Percentiles rank a stretch among this genome's conserved stretches.
These are phyloP conservation scores for Pongo abelii DNA, from an alignment of 2,113 vertebrate species.

Conservation along the genomic window DNA sequence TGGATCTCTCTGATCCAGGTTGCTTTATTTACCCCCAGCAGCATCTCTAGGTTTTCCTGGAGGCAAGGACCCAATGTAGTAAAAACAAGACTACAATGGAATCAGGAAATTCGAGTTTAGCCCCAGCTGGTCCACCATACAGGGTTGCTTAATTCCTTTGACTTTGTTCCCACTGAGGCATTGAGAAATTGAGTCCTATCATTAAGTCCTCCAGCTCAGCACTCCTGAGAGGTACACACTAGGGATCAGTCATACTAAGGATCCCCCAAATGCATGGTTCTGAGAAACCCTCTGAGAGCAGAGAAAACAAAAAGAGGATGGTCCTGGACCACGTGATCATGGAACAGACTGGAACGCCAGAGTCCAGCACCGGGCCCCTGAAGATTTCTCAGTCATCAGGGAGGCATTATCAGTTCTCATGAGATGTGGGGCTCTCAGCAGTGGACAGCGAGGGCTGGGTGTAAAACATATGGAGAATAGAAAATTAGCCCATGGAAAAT, in stretches of 20 bases:
- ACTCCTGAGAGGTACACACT: neutral
- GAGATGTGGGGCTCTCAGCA: rapidly evolving
- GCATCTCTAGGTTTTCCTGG: too few relatives aligned
- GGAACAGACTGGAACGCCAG: neutral
- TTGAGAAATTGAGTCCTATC: neutral
- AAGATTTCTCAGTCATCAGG: neutral
- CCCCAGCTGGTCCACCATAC: rapidly evolving
- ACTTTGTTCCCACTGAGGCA: rapidly evolving
- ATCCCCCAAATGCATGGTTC: neutral
- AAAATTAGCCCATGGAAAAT: neutral
- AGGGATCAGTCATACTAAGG: neutral
- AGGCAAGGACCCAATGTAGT: rapidly evolving
- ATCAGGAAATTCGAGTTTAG: neutral
- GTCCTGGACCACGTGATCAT: neutral
- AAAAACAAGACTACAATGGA: neutral
- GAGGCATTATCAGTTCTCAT: rapidly evolving
- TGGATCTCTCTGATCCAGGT: too few relatives aligned
- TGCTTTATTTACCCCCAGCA: neutral
- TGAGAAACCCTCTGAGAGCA: neutral
- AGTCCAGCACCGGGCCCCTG: rapidly evolving
- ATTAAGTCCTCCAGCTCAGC: neutral
- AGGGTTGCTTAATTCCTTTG: too few relatives aligned
- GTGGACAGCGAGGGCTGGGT: rapidly evolving
- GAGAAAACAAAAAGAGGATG: neutral
- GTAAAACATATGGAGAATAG: neutral